These are phyloP conservation scores for Asteroscopus sphinx DNA, from an alignment of 2,888 invertebrate genomes.

Conservation along the genomic window DNA sequence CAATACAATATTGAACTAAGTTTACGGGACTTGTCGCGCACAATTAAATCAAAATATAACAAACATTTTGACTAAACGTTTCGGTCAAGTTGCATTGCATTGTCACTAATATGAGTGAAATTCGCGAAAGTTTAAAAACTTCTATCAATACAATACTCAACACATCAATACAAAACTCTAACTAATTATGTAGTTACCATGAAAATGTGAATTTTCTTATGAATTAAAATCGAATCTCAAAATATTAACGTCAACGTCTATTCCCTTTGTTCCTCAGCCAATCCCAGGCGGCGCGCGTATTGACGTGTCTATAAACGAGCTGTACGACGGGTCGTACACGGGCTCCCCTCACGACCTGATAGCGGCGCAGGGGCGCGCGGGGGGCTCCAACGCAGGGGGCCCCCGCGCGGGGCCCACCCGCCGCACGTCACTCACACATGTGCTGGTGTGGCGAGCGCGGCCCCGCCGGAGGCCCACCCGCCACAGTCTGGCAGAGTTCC, in stretches of 20 bases:
- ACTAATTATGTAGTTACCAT: too few species aligned
- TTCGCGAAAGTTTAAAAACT: too few species aligned
- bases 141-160: too few species aligned
- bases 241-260: neutral
- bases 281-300: conserved; percentile 95
- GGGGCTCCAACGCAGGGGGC: conserved; percentile 92
- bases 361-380: conserved; percentile 91
- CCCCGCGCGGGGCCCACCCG: conserved; percentile 94
- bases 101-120: too few species aligned
- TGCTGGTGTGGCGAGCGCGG: conserved; percentile 94
- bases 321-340: conserved; percentile 98
- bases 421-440: conserved; percentile 93
- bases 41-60: too few species aligned
- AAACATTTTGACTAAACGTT: too few species aligned
- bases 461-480: conserved; percentile 91
- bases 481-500: conserved; percentile 96
- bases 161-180: too few species aligned
- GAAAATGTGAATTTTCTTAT: too few species aligned
- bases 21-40: too few species aligned
- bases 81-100: too few species aligned
- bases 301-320: conserved; percentile 98
- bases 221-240: neutral
- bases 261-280: conserved; percentile 84
- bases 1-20: too few species aligned
- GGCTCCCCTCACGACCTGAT: conserved; percentile 97